Percentiles rank a stretch among this genome's conserved stretches.
These are phyloP conservation scores for Drosophila burlai DNA, from an alignment of 1,140 invertebrate species.

Conservation along the genomic window DNA sequence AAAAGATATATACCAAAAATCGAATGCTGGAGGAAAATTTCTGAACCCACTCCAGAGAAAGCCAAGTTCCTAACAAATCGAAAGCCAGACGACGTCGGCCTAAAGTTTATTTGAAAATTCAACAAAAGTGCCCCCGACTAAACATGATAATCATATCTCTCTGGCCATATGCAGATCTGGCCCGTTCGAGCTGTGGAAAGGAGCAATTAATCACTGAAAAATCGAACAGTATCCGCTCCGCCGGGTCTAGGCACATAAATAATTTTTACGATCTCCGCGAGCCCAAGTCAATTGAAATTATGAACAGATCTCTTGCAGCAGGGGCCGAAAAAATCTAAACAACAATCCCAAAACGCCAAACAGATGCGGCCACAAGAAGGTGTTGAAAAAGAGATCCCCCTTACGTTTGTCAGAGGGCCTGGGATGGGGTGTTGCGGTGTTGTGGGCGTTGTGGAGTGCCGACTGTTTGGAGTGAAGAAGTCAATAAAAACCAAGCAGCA, in stretches of 20 bases:
- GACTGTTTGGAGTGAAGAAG: constrained; percentile 74
- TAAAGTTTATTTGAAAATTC: constrained; percentile 63
- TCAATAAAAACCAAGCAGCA: constrained; percentile 77
- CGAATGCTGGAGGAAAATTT: constrained; percentile 3
- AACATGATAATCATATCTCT: constrained; percentile 68
- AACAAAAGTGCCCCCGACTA: constrained; percentile 56
- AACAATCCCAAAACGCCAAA: constrained; percentile 65
- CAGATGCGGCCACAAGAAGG: constrained; percentile 74
- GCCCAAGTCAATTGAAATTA: constrained; percentile 71
- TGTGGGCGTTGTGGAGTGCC: constrained; percentile 67
- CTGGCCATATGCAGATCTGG: constrained; percentile 23
- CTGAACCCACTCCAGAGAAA: neutral
- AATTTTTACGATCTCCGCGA: constrained; percentile 53
- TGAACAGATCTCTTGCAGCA: constrained; percentile 60
- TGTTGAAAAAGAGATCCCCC: constrained; percentile 72
- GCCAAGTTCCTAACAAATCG: constrained; percentile 46
- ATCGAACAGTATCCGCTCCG: constrained; percentile 64
- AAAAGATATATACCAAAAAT: constrained; percentile 43
- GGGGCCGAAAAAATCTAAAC: constrained; percentile 52
- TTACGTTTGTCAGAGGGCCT: constrained; percentile 13
- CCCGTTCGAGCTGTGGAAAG: constrained; percentile 43
- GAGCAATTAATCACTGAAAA: constrained; percentile 66
- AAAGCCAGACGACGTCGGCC: constrained; percentile 16
- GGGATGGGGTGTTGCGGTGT: constrained; percentile 18
- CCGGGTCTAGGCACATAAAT: constrained; percentile 33